Conservation (phyloP, 1,140 invertebrate species). For the Aphelenchoides besseyi region DNA sequence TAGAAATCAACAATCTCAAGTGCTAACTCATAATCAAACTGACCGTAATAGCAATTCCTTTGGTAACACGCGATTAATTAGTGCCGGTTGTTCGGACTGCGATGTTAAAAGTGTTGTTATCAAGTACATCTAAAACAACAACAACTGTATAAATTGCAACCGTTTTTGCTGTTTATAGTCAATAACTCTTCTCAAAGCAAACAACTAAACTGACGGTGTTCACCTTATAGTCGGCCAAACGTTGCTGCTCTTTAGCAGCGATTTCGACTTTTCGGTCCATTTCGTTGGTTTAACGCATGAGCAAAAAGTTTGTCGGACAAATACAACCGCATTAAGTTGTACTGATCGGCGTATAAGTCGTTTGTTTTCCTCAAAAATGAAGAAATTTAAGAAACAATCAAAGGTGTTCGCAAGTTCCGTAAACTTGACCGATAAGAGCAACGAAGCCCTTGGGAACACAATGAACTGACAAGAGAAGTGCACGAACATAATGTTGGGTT, state of each 20-base stretch:
- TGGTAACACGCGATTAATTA: conserved; percentile 59
- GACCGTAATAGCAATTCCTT: conserved; percentile 61
- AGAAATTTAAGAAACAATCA: background rate
- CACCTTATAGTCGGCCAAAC: background rate
- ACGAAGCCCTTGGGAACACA: background rate
- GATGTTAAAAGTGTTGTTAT: conserved; percentile 56
- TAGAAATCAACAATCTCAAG: background rate
- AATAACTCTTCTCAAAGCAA: no score
- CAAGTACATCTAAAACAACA: conserved; percentile 54
- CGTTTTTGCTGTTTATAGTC: no score
- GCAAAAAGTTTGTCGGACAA: conserved; percentile 15
- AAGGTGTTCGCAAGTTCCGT: background rate
- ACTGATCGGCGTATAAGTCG: background rate
- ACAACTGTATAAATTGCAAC: background rate
- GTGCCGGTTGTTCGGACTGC: conserved; percentile 34
- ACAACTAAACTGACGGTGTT: conserved; percentile 6
- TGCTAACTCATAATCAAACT: conserved; percentile 11
- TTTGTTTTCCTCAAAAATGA: background rate
- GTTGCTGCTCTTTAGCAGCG: background rate
- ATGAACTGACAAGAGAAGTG: no score
- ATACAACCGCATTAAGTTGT: background rate
- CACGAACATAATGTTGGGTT: no score
- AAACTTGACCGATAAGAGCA: background rate
- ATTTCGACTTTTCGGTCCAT: background rate
- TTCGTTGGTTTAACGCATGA: conserved; percentile 5